Base-by-base conservation (phyloP, 37 sponge, comb jelly and placozoan genomes). In the Aplysina aerophoba region DNA sequence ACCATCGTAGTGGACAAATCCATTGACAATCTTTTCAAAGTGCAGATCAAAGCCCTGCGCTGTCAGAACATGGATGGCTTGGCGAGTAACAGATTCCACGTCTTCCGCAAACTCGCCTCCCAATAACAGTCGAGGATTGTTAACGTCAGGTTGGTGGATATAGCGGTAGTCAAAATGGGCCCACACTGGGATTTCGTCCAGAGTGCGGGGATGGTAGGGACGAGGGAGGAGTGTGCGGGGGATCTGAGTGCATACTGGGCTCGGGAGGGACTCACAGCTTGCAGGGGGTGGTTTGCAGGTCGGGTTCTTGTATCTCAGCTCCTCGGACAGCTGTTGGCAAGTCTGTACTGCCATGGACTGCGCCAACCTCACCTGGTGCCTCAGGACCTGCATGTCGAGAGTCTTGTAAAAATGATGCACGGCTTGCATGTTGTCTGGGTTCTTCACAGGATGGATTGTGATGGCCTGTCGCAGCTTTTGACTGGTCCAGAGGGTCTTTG, bases 1-100 rank as follows among this genome's bases (percentile, higher is more conserved):
- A 12, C 89, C 84, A 58, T 90, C 85, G 61, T 93, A 82, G 30
- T 88, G 54, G 15, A 90, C 80, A 85, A 85, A 93, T 0, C 94
- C 94, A 77, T 85, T 85, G 19, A 85, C 31, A 24, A 93, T 39
- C 55, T 82, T 73, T 41, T 82, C 85, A 65, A 93, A 89, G 20
- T 59, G 81, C 39, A 90, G 41, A 5, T 67, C 55, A 27, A 37
- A 36, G 0, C 87, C 87, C 28, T 74, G 73, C 25, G 67, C 22
- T n/a, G 36, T 12, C 16, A 80, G 30, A 28, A 87, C 55, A 30
- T 71, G 31, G 20, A 87, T 33, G 17, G 73, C 83, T 37, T 81
- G 67, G 22, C 55, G 34, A 3, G 66, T 40, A 13, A 87, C 59
- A 6, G 60, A 62, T 12, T 87, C 59, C 5, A 87, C 39, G 14